Percentiles rank a stretch among this genome's conserved stretches.
These are phyloP conservation scores for Drosophila nigritarsus DNA, from an alignment of 2,888 invertebrate species.

Conservation along the genomic window DNA sequence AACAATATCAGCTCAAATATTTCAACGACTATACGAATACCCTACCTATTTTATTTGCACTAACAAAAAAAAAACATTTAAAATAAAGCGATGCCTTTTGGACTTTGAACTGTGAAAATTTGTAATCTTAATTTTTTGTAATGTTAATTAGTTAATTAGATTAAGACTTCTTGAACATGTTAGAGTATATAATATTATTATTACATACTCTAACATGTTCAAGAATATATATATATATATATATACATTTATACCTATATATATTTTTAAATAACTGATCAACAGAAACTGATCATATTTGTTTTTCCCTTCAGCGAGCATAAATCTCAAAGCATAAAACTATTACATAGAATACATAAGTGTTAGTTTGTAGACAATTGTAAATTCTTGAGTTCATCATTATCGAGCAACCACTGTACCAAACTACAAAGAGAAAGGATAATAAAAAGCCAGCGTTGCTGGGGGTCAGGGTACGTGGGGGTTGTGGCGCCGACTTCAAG, in stretches of 20 bases:
- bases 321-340: neutral
- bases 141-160: neutral
- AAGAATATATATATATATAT: neutral
- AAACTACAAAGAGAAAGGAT: neutral
- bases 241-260: neutral
- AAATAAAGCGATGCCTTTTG: neutral
- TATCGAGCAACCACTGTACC: neutral
- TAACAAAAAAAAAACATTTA: neutral
- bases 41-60: neutral
- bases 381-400: neutral
- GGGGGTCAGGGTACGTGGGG: neutral
- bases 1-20: conserved; percentile 44
- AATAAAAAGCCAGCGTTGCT: neutral
- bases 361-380: neutral
- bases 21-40: neutral
- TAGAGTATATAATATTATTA: neutral
- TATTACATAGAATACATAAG: neutral
- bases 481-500: conserved; percentile 46
- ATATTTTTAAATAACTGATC: neutral
- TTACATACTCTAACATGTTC: too few species aligned
- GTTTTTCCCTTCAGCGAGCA: neutral
- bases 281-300: neutral
- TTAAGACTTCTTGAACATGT: neutral
- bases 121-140: neutral
- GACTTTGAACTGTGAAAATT: neutral